Percentiles rank a stretch among this genome's conserved stretches.
phyloP scores from a whole-genome alignment of 1,140 invertebrate species.

The Drosophila tropicalis region DNA sequence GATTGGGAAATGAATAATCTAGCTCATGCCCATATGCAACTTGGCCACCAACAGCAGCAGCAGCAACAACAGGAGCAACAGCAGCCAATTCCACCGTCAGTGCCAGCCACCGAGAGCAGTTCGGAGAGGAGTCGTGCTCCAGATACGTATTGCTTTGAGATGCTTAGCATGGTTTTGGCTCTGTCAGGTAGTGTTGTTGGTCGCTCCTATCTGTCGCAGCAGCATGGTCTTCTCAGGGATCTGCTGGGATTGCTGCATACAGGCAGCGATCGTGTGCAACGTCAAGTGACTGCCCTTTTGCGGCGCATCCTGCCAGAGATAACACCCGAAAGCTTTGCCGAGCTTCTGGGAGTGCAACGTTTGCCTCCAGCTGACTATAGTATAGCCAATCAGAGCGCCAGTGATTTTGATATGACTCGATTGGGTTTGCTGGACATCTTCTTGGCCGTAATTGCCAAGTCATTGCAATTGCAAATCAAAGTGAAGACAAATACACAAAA shows the following conservation, averaged over 20 bases:
- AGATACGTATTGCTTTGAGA: constrained; percentile 98
- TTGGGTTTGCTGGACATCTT: constrained; percentile 92
- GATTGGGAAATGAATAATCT: constrained; percentile 90
- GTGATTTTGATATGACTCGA: constrained; percentile 87
- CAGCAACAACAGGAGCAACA: constrained; percentile 40
- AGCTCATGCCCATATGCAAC: constrained; percentile 51
- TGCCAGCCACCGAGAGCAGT: constrained; percentile 45
- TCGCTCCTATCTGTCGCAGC: constrained; percentile 94
- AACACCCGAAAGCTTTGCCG: constrained; percentile 87
- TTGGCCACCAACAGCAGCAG: constrained; percentile 50
- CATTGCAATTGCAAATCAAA: constrained; percentile 94
- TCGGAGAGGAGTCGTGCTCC: constrained; percentile 84
- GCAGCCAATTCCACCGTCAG: background rate
- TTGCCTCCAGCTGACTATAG: constrained; percentile 92
- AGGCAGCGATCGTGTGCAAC: constrained; percentile 95
- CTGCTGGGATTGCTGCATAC: constrained; percentile 95
- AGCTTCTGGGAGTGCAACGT: constrained; percentile 87
- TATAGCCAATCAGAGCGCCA: constrained; percentile 85
- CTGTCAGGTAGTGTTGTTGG: constrained; percentile 97
- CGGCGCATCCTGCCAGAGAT: constrained; percentile 93
- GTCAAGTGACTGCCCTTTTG: constrained; percentile 93
- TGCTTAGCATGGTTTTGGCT: constrained; percentile 96
- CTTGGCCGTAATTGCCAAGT: constrained; percentile 93
- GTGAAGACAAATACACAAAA: constrained; percentile 85
- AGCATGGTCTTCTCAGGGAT: constrained; percentile 92